Evolutionary conservation across 2,113 vertebrate species (phyloP).

Genomic region (Tylochromis polylepis): DNA sequence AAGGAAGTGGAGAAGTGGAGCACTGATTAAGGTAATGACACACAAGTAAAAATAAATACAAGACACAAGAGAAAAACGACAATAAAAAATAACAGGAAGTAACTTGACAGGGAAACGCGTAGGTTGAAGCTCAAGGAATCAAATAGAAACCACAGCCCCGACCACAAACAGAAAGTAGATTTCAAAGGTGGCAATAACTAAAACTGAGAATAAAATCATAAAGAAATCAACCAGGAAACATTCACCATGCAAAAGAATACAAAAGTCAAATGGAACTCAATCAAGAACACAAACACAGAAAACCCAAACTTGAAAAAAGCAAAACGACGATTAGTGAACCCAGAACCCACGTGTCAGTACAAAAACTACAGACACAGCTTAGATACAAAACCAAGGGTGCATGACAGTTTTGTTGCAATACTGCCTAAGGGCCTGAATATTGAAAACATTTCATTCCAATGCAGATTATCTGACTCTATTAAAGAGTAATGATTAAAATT

Average conservation of each 20-base stretch:
- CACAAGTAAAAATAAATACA: not conserved
- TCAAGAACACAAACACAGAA: not conserved
- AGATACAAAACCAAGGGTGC: accelerated
- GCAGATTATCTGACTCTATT: not conserved
- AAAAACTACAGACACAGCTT: accelerated
- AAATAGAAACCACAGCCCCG: not conserved
- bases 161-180: not conserved
- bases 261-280: not conserved
- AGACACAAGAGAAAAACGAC: not conserved
- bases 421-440: not conserved
- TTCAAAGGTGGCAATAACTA: not conserved
- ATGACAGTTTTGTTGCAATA: not conserved
- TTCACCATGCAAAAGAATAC: not conserved
- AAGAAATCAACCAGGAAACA: not conserved
- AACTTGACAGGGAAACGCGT: accelerated
- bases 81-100: not conserved
- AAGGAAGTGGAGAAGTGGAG: not conserved
- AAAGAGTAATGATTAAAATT: not conserved
- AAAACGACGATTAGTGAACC: not conserved
- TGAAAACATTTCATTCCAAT: not conserved
- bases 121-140: not conserved
- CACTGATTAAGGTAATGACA: not conserved
- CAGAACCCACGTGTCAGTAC: accelerated
- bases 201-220: not conserved
- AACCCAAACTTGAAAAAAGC: too few relatives aligned